Evolutionary conservation across 2,113 vertebrate genomes (phyloP), one percentile per base, ranked within the genome.

Genomic region (Notiomystis cincta): DNA sequence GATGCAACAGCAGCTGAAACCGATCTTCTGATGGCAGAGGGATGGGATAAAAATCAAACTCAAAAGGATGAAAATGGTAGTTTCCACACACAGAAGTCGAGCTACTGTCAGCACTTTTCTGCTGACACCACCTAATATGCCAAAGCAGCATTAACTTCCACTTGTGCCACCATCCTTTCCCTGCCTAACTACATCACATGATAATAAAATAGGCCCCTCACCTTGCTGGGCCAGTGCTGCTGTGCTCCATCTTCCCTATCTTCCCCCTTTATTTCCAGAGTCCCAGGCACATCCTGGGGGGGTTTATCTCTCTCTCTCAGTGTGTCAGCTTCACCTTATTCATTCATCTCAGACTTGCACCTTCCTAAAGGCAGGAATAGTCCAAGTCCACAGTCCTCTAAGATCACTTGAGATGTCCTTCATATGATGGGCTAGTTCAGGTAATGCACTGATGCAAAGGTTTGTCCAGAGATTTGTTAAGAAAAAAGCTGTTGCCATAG

Each of bases 1-100:
- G 66, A 95, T 65, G 64, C 33, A 93, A 45, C 15, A 91, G 54
- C 65, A 89, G 83, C 76, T 94, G 80, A 92, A 91, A 65, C 20
- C 20, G 72, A 17, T 77, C 60, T 83, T 87, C 45, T 81, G 15
- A 48, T n/a, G 38, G 40, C 22, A 91, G 51, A 66, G 28, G 24
- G 23, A 70, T 42, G 33, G 47, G 31, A 73, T 65, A 89, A 80
- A 70, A 77, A 77, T 53, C 50, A 61, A 89, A 90, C 18, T 21
- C 45, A 54, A 57, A 94, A 94, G 25, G 23, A 30, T 5, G 6
- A 81, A 88, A 73, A 81, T 33, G 9, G 20, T 35, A 17, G 20
- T 45, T 81, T 69, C 50, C 58, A 77, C 60, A 65, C 30, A 35
- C 19, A 93, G 44, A 92, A 76, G 13, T 21, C 28, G 28, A 82